A percentile compares a stretch with the other conserved stretches of the same genome.
phyloP scores from a whole-genome alignment of 2,888 invertebrate genomes.

The Cistogaster globosa region DNA sequence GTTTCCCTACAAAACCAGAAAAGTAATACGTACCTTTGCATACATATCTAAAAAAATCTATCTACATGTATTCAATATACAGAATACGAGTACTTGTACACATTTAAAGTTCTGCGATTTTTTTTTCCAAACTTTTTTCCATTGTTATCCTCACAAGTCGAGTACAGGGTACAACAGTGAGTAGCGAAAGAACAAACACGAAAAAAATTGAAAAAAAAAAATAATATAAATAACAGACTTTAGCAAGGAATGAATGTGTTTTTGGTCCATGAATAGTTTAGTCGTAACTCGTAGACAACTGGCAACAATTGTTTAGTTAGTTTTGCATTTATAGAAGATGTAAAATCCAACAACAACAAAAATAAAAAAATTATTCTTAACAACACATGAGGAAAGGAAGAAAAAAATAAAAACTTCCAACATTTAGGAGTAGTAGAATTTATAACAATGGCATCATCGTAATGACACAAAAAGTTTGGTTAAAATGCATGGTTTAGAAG shows the following conservation, averaged over 20 bases:
- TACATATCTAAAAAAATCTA: slow-evolving; percentile 40
- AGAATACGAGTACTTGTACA: slow-evolving; percentile 34
- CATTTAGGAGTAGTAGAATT: slow-evolving; percentile 37
- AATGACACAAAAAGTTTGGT: slow-evolving; percentile 55
- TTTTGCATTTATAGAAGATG: slow-evolving; percentile 65
- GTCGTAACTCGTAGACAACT: slow-evolving; percentile 64
- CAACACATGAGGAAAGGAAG: slow-evolving; percentile 53
- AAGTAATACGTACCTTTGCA: slow-evolving; percentile 35
- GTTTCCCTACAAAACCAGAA: slow-evolving; percentile 50
- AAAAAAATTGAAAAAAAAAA: slow-evolving; percentile 10
- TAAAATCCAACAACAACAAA: slow-evolving; percentile 49
- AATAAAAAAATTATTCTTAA: slow-evolving; percentile 57
- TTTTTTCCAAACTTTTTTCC: slow-evolving; percentile 28
- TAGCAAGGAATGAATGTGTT: slow-evolving; percentile 45
- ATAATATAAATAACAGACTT: slow-evolving; percentile 44
- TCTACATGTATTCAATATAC: slow-evolving; percentile 48
- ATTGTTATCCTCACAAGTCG: slow-evolving; percentile 48
- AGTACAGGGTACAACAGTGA: slow-evolving; percentile 18
- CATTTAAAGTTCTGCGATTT: slow-evolving; percentile 57
- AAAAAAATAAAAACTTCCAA: slow-evolving; percentile 45
- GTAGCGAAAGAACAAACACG: slow-evolving; percentile 39
- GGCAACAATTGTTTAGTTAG: slow-evolving; percentile 65
- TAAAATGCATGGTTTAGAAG: slow-evolving; percentile 60
- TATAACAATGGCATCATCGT: slow-evolving; percentile 65
- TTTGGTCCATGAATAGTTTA: slow-evolving; percentile 65